A percentile compares a stretch with the other conserved stretches of the same genome.
These are phyloP conservation scores for Gymnodraco acuticeps DNA, from an alignment of 2,797 vertebrate species.

Conservation along the genomic window DNA sequence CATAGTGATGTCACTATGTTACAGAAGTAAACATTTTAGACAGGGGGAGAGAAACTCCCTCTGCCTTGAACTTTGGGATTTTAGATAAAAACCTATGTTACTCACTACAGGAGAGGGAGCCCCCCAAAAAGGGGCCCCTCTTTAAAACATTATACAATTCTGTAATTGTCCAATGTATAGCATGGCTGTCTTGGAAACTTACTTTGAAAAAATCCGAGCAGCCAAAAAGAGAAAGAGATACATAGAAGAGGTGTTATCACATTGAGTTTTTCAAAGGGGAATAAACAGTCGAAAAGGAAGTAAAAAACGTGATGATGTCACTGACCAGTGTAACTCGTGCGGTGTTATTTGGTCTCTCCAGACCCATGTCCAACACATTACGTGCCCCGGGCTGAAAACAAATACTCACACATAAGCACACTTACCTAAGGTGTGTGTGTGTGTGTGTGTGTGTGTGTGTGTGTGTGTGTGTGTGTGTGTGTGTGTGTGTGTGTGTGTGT, in stretches of 20 bases:
- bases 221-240: conserved; percentile 20
- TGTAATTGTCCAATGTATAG: not conserved
- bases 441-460: conserved; percentile 15
- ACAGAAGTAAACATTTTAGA: too few relatives aligned
- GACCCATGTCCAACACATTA: conserved; percentile 73
- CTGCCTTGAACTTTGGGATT: too few relatives aligned
- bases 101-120: too few relatives aligned
- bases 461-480: conserved; percentile 18
- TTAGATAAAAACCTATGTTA: too few relatives aligned
- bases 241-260: not conserved
- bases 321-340: conserved; percentile 69
- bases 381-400: conserved; percentile 69
- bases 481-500: not conserved
- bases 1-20: too few relatives aligned
- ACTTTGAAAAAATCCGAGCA: conserved; percentile 67
- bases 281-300: conserved; percentile 1
- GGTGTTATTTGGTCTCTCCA: conserved; percentile 66
- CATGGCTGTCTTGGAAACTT: conserved; percentile 53
- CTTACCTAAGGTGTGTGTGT: conserved; percentile 2
- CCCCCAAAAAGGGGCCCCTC: too few relatives aligned
- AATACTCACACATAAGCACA: conserved; percentile 25
- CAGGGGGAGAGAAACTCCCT: too few relatives aligned
- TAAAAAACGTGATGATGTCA: conserved; percentile 30
- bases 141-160: not conserved
- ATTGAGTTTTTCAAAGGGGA: not conserved